Evolutionary conservation across 2,113 vertebrate genomes (phyloP), one percentile per base, ranked within the genome.

Genomic region (Anseranas semipalmata): DNA sequence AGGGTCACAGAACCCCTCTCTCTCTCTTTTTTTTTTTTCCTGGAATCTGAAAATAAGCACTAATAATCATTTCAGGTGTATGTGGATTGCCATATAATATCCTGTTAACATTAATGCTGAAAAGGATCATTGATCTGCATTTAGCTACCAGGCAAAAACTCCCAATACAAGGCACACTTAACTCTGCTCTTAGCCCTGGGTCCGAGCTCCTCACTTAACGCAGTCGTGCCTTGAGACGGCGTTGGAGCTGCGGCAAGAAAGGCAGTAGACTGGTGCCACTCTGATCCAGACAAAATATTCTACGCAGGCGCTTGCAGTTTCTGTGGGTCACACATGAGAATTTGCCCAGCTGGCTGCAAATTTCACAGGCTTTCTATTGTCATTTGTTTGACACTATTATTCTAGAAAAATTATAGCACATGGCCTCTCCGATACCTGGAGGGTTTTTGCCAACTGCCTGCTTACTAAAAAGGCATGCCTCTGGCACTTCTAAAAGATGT

Each of bases 381-480:
- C 92, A 89, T 94, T 93, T 94, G 74, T 85, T 93, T 95, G 94
- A 94, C 79, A 84, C 94, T 93, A 95, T 94, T 97, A 95, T 92
- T 90, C 92, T 80, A 96, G 81, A 77, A 95, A 89, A 91, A 87
- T 85, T 92, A 74, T n/a, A 90, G 68, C 67, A 92, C 76, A 73
- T 60, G 78, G 96, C 70, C 92, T 59, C 55, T 73, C 90, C 65
- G 63, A 70, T 95, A 95, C 74, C 90, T 88, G 50, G 82, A 90
- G 95, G 88, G 83, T 32, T 96, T 87, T 94, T n/a, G 73, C 87
- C 83, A 97, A 89, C 71, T 92, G 90, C 68, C 72, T 84, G 73
- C 92, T 86, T 87, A 78, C 60, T 93, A 68, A 90, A 95, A 95
- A 96, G 85, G 79, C 65, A 92, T 80, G 94, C 88, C 89, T 89